These are phyloP conservation scores for Ischnura elegans DNA, from an alignment of 2,888 invertebrate species.

Conservation along the genomic window DNA sequence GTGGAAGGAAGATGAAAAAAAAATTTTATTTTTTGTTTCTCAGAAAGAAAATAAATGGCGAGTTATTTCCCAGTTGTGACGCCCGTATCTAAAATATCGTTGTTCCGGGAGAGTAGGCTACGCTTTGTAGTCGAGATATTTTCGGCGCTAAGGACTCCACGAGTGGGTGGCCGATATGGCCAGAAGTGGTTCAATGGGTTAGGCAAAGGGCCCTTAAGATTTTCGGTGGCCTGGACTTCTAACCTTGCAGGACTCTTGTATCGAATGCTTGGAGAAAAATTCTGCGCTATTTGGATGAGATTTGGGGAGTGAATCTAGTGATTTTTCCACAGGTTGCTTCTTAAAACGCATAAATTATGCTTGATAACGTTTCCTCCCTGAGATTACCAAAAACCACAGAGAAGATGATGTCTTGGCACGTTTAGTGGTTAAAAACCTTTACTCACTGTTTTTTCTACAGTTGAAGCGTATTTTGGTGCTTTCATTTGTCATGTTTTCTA, in stretches of 20 bases:
- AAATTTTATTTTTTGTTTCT: not conserved
- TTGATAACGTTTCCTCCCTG: too few species aligned
- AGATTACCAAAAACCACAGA: too few species aligned
- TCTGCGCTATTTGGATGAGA: too few species aligned
- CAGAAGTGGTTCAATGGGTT: not conserved
- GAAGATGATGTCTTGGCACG: too few species aligned
- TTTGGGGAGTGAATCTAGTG: too few species aligned
- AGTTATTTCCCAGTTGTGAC: constrained; percentile 4
- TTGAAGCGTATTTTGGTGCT: too few species aligned
- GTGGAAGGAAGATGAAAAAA: not conserved
- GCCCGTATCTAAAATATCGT: not conserved
- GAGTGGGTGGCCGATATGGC: not conserved
- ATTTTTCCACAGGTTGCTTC: too few species aligned
- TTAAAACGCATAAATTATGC: too few species aligned
- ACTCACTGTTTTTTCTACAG: too few species aligned
- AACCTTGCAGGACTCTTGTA: not conserved
- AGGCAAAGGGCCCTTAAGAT: not conserved
- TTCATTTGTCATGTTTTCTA: too few species aligned
- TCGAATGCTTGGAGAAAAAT: not conserved
- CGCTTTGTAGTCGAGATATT: constrained; percentile 24
- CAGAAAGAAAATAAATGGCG: not conserved
- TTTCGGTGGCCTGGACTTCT: not conserved
- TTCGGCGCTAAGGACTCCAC: not conserved
- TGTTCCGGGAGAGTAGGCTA: not conserved
- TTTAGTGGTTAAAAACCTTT: too few species aligned